Conservation (phyloP, 2,113 vertebrate species). For the Theropithecus gelada region DNA sequence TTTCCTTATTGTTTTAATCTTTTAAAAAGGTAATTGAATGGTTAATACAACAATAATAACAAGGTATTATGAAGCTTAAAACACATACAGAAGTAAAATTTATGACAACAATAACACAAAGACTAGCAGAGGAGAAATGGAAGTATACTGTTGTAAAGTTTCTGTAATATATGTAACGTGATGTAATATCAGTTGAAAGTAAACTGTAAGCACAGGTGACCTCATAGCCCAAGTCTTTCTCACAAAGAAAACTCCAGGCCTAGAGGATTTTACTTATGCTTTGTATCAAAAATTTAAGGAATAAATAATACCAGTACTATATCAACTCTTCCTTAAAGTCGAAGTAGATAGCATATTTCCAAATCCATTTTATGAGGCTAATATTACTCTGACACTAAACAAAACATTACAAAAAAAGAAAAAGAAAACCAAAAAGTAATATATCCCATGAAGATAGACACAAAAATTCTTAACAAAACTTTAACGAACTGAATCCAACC, state of each 20-base stretch:
- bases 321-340: neutral
- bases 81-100: neutral
- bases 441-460: neutral
- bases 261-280: neutral
- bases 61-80: neutral
- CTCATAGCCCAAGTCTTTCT: neutral
- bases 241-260: neutral
- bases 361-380: neutral
- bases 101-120: neutral
- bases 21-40: neutral
- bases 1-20: neutral
- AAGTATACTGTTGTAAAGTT: neutral
- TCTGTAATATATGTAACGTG: neutral
- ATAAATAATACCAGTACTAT: neutral
- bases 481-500: neutral
- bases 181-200: neutral
- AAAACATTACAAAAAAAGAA: neutral
- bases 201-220: neutral
- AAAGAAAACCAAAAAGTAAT: neutral
- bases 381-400: neutral
- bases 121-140: neutral
- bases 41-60: neutral
- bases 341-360: neutral
- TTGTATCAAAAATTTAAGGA: neutral
- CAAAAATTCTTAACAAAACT: neutral